phyloP scores from a whole-genome alignment of 2,888 invertebrate genomes.

The Syrista parreyssii region DNA sequence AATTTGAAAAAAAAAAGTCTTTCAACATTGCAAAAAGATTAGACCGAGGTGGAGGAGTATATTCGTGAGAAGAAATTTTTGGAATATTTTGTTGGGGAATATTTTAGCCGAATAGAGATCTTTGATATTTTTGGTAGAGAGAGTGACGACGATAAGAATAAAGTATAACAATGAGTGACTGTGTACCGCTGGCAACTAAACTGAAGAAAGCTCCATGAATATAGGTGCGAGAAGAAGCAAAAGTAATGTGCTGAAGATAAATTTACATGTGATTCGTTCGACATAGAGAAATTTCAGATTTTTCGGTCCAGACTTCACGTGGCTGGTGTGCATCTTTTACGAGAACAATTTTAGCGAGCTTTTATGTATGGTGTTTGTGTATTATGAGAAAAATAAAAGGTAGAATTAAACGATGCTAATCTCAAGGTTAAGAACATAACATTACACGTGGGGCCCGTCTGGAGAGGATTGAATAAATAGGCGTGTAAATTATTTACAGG shows the following conservation, averaged over 20 bases:
- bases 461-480: not conserved
- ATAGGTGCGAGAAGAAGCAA: not conserved
- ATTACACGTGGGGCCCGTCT: not conserved
- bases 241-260: not conserved
- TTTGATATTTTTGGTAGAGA: not conserved
- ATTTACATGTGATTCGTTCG: not conserved
- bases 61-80: not conserved
- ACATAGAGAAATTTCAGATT: not conserved
- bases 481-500: conserved; percentile 2
- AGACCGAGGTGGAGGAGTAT: not conserved
- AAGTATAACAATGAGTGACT: not conserved
- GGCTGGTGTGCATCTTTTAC: not conserved
- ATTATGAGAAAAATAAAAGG: not conserved
- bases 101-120: not conserved
- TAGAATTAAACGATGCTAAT: not conserved
- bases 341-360: not conserved
- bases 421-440: not conserved
- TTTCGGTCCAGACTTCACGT: not conserved
- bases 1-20: not conserved
- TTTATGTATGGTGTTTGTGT: not conserved
- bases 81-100: not conserved
- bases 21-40: not conserved
- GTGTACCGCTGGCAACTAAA: not conserved
- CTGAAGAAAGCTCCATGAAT: not conserved
- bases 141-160: not conserved